Evolutionary conservation across 2,888 invertebrate genomes (phyloP).

Genomic region (Galerucella calmariensis): DNA sequence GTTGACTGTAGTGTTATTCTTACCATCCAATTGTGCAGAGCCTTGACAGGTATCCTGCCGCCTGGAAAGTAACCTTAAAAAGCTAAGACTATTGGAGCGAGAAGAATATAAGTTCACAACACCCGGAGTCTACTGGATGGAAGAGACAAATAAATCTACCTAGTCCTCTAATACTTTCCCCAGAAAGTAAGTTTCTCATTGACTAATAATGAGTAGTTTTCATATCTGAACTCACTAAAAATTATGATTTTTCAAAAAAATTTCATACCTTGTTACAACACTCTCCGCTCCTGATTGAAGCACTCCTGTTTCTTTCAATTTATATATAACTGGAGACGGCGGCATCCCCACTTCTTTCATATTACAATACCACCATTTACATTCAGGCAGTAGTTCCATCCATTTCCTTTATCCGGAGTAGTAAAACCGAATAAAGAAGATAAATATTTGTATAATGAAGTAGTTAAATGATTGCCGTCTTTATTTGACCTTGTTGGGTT

Average conservation of each 20-base stretch:
- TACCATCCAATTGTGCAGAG: no score
- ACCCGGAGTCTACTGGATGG: no score
- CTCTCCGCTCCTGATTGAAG: neutral
- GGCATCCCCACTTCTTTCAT: conserved; percentile 59
- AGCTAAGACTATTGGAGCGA: no score
- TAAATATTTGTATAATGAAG: conserved; percentile 62
- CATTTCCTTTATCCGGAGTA: conserved; percentile 47
- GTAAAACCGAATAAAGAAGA: conserved; percentile 59
- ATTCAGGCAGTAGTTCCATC: conserved; percentile 54
- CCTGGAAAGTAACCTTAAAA: no score
- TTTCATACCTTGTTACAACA: neutral
- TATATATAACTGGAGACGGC: conserved; percentile 53
- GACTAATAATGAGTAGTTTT: neutral
- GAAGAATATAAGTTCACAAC: no score
- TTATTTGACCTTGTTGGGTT: conserved; percentile 11
- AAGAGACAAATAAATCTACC: no score
- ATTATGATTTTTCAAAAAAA: neutral
- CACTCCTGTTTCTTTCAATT: conserved; percentile 39
- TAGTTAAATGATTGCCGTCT: conserved; percentile 24
- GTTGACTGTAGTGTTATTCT: no score
- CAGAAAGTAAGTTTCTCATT: no score
- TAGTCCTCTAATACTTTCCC: no score
- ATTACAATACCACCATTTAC: conserved; percentile 61
- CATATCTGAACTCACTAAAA: no score
- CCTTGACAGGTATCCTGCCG: no score